Conservation (phyloP, 2,113 vertebrate genomes). For the Probosciger aterrimus region DNA sequence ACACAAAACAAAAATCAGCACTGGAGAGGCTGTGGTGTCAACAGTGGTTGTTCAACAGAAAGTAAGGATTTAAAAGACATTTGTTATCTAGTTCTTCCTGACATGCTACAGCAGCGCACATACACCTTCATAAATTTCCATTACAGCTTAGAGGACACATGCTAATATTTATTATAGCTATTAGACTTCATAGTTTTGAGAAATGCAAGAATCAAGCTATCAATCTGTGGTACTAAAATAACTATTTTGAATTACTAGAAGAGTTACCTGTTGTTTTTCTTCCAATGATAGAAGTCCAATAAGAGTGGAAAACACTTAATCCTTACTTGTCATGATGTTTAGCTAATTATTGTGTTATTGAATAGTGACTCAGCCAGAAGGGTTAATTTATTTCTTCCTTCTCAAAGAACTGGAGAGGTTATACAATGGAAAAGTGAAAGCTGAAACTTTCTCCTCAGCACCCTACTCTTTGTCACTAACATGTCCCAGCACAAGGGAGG, state of each 20-base stretch:
- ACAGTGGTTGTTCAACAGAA: background rate
- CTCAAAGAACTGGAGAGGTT: background rate
- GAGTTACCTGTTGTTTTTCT: conserved; percentile 6
- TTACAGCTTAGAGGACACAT: background rate
- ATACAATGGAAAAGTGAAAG: background rate
- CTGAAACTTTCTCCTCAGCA: conserved; percentile 9
- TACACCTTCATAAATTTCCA: background rate
- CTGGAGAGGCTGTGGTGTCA: background rate
- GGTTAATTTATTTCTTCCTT: conserved; percentile 11
- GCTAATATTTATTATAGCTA: conserved; percentile 19
- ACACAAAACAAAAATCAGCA: background rate
- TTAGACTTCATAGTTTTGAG: conserved; percentile 4
- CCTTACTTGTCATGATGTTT: background rate
- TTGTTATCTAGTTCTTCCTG: background rate
- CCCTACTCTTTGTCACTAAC: background rate
- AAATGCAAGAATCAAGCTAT: conserved; percentile 17
- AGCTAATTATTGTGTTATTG: conserved; percentile 36
- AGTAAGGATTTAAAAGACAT: background rate
- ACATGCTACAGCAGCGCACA: background rate
- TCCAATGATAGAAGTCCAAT: background rate
- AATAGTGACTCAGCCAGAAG: conserved; percentile 20
- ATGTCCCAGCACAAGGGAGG: background rate
- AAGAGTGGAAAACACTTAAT: conserved; percentile 27
- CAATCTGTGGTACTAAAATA: conserved; percentile 1
- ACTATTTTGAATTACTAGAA: background rate